Conservation (phyloP, 2,888 invertebrate genomes). For the Timema cristinae region DNA sequence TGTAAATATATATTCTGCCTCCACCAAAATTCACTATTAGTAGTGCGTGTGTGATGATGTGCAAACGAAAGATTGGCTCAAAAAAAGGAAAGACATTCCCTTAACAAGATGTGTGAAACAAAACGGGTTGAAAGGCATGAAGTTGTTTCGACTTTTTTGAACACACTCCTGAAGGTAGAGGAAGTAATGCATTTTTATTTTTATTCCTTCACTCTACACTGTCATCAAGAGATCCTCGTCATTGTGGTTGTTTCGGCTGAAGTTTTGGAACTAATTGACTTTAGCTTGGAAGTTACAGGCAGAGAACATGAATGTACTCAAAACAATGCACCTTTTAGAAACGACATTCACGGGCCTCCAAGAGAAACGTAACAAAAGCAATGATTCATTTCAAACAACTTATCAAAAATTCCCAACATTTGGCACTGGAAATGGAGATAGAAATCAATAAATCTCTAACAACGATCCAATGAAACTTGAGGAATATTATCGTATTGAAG, state of each 20-base stretch:
- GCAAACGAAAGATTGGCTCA: too few species aligned
- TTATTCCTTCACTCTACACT: too few species aligned
- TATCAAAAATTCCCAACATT: not conserved
- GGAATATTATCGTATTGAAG: not conserved
- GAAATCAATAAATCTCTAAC: not conserved
- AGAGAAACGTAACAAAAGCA: not conserved
- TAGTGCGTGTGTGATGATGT: too few species aligned
- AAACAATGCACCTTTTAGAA: constrained; percentile 5
- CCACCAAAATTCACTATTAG: too few species aligned
- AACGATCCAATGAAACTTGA: not conserved
- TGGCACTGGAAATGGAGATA: not conserved
- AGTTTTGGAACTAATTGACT: not conserved
- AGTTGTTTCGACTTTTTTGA: constrained; percentile 5
- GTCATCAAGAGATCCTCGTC: too few species aligned
- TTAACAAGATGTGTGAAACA: constrained; percentile 9
- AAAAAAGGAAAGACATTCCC: not conserved
- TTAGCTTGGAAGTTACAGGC: not conserved
- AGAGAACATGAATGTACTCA: not conserved
- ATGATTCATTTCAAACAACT: not conserved
- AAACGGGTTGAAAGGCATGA: not conserved
- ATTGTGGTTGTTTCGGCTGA: not conserved
- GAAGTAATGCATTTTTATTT: too few species aligned
- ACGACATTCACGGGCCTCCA: not conserved
- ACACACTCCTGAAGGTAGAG: not conserved
- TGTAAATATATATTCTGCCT: too few species aligned